These are phyloP conservation scores for Diabrotica balteata DNA, from an alignment of 2,888 invertebrate genomes.

Conservation along the genomic window DNA sequence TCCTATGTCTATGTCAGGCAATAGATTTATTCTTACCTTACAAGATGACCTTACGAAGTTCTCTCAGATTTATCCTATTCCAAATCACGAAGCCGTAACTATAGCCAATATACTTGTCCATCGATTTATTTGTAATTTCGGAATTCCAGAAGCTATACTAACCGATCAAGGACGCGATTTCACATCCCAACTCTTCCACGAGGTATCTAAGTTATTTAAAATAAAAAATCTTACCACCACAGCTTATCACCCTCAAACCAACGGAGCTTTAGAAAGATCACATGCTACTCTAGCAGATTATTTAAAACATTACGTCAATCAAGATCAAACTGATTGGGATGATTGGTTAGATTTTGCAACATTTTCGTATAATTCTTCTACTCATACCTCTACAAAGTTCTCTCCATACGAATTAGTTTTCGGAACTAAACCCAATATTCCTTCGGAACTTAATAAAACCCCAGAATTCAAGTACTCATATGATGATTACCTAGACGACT, in stretches of 20 bases:
- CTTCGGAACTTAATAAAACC: constrained; percentile 19
- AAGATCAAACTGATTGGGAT: constrained; percentile 46
- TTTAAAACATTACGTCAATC: constrained; percentile 40
- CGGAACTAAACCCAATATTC: constrained; percentile 28
- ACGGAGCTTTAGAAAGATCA: constrained; percentile 39
- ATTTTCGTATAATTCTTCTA: constrained; percentile 38
- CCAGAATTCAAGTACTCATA: constrained; percentile 45
- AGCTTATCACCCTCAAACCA: constrained; percentile 39
- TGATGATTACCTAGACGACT: constrained; percentile 38
- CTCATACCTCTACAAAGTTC: constrained; percentile 40
- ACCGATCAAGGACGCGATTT: constrained; percentile 47
- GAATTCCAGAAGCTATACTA: constrained; percentile 44
- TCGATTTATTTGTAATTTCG: constrained; percentile 44
- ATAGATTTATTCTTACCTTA: constrained; percentile 45
- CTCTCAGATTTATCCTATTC: constrained; percentile 45
- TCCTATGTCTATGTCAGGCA: constrained; percentile 33
- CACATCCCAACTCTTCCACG: constrained; percentile 28
- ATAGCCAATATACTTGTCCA: constrained; percentile 42
- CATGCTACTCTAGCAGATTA: constrained; percentile 34
- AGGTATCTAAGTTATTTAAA: constrained; percentile 20
- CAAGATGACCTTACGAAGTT: constrained; percentile 44
- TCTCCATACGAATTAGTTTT: constrained; percentile 41
- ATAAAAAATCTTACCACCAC: constrained; percentile 33
- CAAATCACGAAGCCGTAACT: constrained; percentile 42
- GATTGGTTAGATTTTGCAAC: constrained; percentile 43